Evolutionary conservation across 2,113 vertebrate species (phyloP), one percentile per base, ranked within the genome.

Genomic region (Podocnemis expansa): DNA sequence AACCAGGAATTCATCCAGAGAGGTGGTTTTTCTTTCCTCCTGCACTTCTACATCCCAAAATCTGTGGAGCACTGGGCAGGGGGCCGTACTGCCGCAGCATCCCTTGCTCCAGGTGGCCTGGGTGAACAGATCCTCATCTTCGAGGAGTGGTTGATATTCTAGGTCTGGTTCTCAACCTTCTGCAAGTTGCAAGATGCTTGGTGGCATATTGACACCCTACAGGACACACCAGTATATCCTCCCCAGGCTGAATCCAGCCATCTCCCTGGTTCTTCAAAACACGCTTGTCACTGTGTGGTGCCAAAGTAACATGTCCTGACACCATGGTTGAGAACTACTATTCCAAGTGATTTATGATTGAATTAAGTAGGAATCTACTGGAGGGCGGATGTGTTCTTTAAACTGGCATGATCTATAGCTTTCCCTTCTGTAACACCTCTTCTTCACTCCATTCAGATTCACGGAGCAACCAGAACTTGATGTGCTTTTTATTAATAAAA

Each of bases 381-480:
- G 55, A 60, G 58, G 5, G 80, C 82, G 41, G 63, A 56, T 12
- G 2, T 0, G 1, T 45, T 82, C 80, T 91, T 58, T 1, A 0
- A 89, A 87, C 17, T 56, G 52, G 63, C 49, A 78, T 6, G 67
- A 81, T 94, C 93, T 47, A 1, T 80, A 49, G 38, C 82, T 90
- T 90, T 54, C 14, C 49, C 70, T 84, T 85, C 60, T 0, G 0
- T 0, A 0, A 45, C 0, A 0, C 56, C 78, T 55, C 76, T 94
- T 11, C 31, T 31, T 91, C 31, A 13, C 17, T 95, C 85, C 86
- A 76, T 93, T 88, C 91, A 86, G 87, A 88, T 96, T 89, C 82
- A 75, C 93, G 91, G 95, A 96, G 84, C 80, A 91, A 82, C 92
- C 78, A 91, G 95, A 95, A 93, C 67, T 91, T 17, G 2, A 58